Conservation (phyloP, 2,797 vertebrate genomes). For the Florisuga fusca region DNA sequence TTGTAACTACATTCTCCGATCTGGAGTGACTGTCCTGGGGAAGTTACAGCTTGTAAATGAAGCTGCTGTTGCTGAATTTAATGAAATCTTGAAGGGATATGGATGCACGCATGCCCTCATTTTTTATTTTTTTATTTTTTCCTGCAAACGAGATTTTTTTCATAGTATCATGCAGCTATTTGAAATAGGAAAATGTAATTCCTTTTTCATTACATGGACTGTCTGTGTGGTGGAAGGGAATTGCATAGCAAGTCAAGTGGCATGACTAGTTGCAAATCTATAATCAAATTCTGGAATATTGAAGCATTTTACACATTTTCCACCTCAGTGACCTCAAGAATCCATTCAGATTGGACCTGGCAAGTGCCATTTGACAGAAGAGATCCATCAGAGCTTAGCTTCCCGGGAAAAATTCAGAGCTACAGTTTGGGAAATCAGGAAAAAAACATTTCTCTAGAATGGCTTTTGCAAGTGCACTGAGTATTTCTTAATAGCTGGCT, state of each 20-base stretch:
- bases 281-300: neutral
- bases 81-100: neutral
- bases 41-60: neutral
- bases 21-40: neutral
- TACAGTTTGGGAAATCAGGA: neutral
- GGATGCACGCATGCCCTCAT: neutral
- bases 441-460: neutral
- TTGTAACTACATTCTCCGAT: neutral
- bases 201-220: neutral
- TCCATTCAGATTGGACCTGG: neutral
- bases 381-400: neutral
- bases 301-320: neutral
- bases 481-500: neutral
- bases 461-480: neutral
- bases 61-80: neutral
- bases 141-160: neutral
- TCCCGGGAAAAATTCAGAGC: neutral
- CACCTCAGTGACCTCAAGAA: neutral
- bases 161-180: neutral
- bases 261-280: neutral
- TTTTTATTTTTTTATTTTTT: neutral
- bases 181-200: neutral
- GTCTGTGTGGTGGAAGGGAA: neutral
- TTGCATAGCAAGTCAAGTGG: neutral
- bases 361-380: neutral